Evolutionary conservation across 2,113 vertebrate genomes (phyloP).

Genomic region (Hyperopisus bebe): DNA sequence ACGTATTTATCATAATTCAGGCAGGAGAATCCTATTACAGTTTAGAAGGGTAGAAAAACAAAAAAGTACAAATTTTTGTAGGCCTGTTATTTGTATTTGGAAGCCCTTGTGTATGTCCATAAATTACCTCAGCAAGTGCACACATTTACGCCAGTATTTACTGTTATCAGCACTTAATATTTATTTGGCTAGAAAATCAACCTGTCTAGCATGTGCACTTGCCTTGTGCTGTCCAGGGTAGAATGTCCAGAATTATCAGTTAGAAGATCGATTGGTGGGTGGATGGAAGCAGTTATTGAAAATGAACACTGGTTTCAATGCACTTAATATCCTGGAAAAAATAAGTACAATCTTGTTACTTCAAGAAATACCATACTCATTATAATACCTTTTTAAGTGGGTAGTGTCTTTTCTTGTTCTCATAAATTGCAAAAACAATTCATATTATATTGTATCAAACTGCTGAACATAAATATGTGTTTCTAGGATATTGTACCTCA

Average conservation of each 20-base stretch:
- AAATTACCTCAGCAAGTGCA: neutral
- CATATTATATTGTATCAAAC: neutral
- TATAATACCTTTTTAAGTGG: neutral
- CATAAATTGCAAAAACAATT: neutral
- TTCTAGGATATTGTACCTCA: neutral
- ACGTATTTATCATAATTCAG: neutral
- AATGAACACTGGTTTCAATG: neutral
- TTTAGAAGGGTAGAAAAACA: neutral
- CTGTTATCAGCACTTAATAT: neutral
- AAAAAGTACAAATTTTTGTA: neutral
- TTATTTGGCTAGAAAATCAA: neutral
- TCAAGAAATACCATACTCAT: neutral
- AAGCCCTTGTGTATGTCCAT: neutral
- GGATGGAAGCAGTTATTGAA: slow-evolving; percentile 6
- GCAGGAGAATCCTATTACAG: neutral
- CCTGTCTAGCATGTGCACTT: neutral
- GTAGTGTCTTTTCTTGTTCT: neutral
- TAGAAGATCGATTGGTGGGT: neutral
- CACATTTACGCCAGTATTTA: neutral
- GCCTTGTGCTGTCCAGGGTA: neutral
- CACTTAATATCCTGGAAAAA: neutral
- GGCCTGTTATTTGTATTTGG: neutral
- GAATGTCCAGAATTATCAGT: neutral
- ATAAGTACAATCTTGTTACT: neutral
- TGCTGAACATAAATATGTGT: neutral